A percentile compares a stretch with the other conserved stretches of the same genome.
Conservation (phyloP, 1,140 invertebrate genomes). For the Augochlora pura region DNA sequence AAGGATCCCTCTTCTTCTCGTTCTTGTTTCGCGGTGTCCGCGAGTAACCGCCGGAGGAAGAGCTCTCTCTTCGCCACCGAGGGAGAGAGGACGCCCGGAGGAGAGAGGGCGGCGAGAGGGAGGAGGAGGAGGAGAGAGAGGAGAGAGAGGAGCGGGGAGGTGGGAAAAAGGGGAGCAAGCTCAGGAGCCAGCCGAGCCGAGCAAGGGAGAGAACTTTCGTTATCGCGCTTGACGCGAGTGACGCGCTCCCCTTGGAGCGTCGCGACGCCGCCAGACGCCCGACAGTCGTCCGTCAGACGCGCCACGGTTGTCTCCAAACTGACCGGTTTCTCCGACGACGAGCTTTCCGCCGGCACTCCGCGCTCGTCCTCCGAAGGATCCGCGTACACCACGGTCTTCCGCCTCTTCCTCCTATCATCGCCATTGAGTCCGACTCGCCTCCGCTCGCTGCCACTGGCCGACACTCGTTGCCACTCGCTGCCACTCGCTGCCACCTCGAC, state of each 20-base stretch:
- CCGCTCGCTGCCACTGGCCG: too few species aligned
- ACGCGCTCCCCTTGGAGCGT: constrained; percentile 62
- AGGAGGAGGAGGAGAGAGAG: not conserved
- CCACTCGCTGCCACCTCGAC: too few species aligned
- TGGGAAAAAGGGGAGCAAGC: constrained; percentile 16
- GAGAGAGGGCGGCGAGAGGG: not conserved
- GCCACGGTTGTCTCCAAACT: constrained; percentile 52
- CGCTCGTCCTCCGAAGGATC: constrained; percentile 46
- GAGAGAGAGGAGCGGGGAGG: not conserved
- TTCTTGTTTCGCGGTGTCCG: constrained; percentile 1
- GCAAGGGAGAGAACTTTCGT: constrained; percentile 49
- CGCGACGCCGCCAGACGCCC: constrained; percentile 59
- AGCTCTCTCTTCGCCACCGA: too few species aligned
- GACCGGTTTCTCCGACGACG: constrained; percentile 22
- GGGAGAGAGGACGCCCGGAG: not conserved
- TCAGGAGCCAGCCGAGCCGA: constrained; percentile 15
- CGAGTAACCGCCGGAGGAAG: not conserved
- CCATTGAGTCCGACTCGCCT: too few species aligned
- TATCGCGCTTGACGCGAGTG: constrained; percentile 48
- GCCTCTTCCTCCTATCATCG: too few species aligned
- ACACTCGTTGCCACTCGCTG: too few species aligned
- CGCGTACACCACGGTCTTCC: not conserved
- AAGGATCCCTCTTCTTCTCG: constrained; percentile 45
- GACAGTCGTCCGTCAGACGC: constrained; percentile 70
- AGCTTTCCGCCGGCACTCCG: constrained; percentile 30